phyloP scores from a whole-genome alignment of 2,113 vertebrate genomes.

The Thermophis baileyi region DNA sequence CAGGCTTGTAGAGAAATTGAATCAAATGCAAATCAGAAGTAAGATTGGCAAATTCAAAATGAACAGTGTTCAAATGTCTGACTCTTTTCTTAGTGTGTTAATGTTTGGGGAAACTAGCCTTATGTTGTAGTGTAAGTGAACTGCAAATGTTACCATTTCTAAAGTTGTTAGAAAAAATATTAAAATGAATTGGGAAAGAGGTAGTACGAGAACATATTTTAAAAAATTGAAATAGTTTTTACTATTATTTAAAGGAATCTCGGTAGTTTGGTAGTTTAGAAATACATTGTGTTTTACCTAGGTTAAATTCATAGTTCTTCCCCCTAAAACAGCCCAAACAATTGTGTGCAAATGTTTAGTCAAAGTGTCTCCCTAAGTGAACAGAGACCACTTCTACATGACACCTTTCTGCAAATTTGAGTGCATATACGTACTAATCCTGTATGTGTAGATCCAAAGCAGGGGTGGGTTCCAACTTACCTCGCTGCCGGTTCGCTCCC shows the following conservation, averaged over 20 bases:
- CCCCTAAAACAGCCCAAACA: too few relatives aligned
- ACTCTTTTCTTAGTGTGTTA: not conserved
- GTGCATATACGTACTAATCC: not conserved
- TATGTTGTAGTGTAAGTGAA: not conserved
- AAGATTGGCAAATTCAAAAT: constrained; percentile 31
- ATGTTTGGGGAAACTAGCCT: not conserved
- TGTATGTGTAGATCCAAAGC: not conserved
- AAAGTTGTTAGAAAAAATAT: not conserved
- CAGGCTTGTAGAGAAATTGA: not conserved
- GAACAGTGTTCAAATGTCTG: constrained; percentile 10
- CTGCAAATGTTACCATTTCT: not conserved
- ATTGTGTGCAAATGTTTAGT: not conserved
- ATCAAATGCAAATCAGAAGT: not conserved
- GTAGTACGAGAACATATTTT: constrained; percentile 30
- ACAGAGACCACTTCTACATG: not conserved
- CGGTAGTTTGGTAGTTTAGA: constrained; percentile 7
- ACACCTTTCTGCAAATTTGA: not conserved
- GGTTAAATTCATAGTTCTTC: not conserved
- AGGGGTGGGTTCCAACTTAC: too few relatives aligned
- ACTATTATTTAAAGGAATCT: constrained; percentile 56
- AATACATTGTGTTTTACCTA: not conserved
- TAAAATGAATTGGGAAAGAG: constrained; percentile 7
- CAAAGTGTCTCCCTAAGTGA: not conserved
- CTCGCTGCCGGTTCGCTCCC: too few relatives aligned
- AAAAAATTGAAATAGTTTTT: constrained; percentile 6